These are phyloP conservation scores for Poliocrania exsul DNA, from an alignment of 2,797 vertebrate genomes.

Conservation along the genomic window DNA sequence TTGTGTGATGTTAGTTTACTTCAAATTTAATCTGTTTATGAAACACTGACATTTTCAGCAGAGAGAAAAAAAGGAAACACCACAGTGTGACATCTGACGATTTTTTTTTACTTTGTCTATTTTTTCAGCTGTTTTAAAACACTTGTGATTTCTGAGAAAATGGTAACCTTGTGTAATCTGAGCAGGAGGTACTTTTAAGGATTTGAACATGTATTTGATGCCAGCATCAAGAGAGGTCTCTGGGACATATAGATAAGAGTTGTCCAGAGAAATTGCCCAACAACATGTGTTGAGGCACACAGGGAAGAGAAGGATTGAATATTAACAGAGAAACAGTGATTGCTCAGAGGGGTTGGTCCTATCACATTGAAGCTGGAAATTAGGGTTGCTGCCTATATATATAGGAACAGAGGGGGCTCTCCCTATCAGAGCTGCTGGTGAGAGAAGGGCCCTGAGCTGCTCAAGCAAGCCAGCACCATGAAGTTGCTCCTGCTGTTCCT, in stretches of 20 bases:
- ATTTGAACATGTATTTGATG: conserved; percentile 17
- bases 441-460: conserved; percentile 33
- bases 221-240: conserved; percentile 4
- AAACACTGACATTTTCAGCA: background rate
- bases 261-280: conserved; percentile 78
- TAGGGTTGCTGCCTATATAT: conserved; percentile 28
- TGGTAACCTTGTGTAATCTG: conserved; percentile 41
- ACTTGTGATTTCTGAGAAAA: conserved; percentile 30
- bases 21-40: background rate
- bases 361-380: background rate
- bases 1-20: background rate
- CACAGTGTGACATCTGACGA: background rate
- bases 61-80: background rate
- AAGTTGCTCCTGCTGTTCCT: conserved; percentile 79
- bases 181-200: conserved; percentile 10
- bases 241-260: conserved; percentile 61
- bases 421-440: background rate
- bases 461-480: conserved; percentile 68
- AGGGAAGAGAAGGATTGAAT: conserved; percentile 62
- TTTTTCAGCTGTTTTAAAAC: background rate
- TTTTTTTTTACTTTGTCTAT: background rate
- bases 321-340: conserved; percentile 71
- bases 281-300: conserved; percentile 31
- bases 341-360: conserved; percentile 26
- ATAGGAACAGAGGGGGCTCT: background rate